phyloP scores from a whole-genome alignment of 2,888 invertebrate species.

The Conus canariensis region DNA sequence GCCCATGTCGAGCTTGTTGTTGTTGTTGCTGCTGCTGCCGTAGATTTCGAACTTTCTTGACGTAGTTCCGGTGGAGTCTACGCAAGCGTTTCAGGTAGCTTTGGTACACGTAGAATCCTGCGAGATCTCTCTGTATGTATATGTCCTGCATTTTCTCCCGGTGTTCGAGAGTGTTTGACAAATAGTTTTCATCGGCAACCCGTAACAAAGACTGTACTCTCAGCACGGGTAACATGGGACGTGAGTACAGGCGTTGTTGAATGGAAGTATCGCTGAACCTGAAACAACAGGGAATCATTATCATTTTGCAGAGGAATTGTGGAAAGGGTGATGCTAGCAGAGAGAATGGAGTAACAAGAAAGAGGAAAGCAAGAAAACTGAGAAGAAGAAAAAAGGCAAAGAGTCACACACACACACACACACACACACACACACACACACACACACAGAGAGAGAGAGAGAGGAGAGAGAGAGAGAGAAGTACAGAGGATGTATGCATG shows the following conservation, averaged over 20 bases:
- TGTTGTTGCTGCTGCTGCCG: not conserved
- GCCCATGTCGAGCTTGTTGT: not conserved
- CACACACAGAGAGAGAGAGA: too few species aligned
- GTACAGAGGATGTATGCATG: not conserved
- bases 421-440: too few species aligned
- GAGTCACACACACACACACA: too few species aligned
- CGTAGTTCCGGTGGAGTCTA: constrained; percentile 43
- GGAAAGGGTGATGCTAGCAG: too few species aligned
- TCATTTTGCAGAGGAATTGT: too few species aligned
- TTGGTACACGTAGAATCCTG: constrained; percentile 44
- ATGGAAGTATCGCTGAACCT: too few species aligned
- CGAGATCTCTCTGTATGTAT: constrained; percentile 19
- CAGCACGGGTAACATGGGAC: not conserved
- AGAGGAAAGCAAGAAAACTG: too few species aligned
- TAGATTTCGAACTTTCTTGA: constrained; percentile 4
- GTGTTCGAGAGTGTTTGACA: not conserved
- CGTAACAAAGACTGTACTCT: constrained; percentile 12
- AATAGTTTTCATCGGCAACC: constrained; percentile 21
- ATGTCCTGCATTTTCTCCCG: constrained; percentile 36
- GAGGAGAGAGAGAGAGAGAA: constrained; percentile 16
- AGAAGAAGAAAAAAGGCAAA: too few species aligned
- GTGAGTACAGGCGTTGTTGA: too few species aligned
- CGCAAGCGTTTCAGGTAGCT: constrained; percentile 45
- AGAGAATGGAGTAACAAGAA: too few species aligned
- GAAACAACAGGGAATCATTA: too few species aligned